Percentiles rank a stretch among this genome's conserved stretches.
phyloP scores from a whole-genome alignment of 2,797 vertebrate genomes.

The Simalia tracyae region DNA sequence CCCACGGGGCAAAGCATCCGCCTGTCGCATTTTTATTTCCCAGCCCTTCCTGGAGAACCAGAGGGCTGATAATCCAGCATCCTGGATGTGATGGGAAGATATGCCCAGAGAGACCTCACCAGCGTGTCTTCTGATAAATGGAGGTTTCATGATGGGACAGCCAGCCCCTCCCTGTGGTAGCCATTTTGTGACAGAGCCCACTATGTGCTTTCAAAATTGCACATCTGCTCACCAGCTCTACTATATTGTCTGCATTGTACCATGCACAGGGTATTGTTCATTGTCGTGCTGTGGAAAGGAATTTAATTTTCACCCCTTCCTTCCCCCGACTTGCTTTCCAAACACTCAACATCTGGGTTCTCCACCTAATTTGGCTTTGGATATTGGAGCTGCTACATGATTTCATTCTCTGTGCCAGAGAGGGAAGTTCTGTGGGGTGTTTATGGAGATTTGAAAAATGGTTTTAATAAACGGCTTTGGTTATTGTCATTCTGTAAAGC shows the following conservation, averaged over 20 bases:
- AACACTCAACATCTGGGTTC: background rate
- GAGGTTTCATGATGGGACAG: too few relatives aligned
- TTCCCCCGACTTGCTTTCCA: background rate
- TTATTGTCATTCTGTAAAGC: background rate
- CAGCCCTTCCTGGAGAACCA: too few relatives aligned
- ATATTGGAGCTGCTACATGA: background rate
- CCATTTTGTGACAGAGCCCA: too few relatives aligned
- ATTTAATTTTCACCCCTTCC: background rate
- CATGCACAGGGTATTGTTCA: background rate
- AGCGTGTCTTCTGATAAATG: too few relatives aligned
- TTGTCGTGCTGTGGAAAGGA: background rate
- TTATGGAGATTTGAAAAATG: background rate
- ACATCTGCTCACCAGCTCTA: too few relatives aligned
- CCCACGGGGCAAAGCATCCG: too few relatives aligned
- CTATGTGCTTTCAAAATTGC: too few relatives aligned
- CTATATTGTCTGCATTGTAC: background rate
- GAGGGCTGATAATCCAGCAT: too few relatives aligned
- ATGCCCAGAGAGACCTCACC: too few relatives aligned
- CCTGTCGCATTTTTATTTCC: too few relatives aligned
- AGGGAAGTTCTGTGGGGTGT: background rate
- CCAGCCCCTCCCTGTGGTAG: too few relatives aligned
- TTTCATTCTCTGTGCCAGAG: background rate
- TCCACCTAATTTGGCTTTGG: background rate
- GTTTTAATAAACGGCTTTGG: background rate
- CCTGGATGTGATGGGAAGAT: too few relatives aligned